Evolutionary conservation across 2,888 invertebrate species (phyloP).

Genomic region (Drosophila vallismaia): DNA sequence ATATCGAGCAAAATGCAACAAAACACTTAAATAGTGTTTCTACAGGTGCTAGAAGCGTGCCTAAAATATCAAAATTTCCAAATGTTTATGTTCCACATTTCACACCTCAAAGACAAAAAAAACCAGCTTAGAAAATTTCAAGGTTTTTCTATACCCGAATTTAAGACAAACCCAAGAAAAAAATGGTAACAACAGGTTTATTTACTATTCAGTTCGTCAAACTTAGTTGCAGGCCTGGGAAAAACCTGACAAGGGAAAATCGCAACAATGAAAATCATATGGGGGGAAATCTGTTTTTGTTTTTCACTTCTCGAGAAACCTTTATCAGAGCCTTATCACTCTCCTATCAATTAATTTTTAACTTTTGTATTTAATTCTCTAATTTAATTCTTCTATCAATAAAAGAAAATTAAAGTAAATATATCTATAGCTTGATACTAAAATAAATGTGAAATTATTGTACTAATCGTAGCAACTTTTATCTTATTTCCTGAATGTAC

Average conservation of each 20-base stretch:
- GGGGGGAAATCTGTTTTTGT: background rate
- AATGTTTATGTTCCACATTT: background rate
- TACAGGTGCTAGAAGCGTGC: constrained; percentile 20
- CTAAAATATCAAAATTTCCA: constrained; percentile 3
- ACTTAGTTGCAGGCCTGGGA: constrained; percentile 12
- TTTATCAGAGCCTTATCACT: constrained; percentile 3
- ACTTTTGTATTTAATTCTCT: no score
- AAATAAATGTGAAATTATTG: background rate
- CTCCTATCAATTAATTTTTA: no score
- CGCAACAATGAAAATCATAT: background rate
- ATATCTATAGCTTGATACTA: background rate
- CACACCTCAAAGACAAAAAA: background rate
- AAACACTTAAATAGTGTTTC: constrained; percentile 11
- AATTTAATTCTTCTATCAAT: background rate
- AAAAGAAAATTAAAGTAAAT: background rate
- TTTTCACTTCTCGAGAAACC: no score
- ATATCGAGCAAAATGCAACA: background rate
- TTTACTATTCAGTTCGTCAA: constrained; percentile 1
- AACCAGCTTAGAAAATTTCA: constrained; percentile 21
- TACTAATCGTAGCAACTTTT: background rate
- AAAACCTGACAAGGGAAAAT: constrained; percentile 22
- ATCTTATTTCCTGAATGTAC: background rate
- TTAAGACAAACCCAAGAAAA: constrained; percentile 7
- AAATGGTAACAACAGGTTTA: constrained; percentile 10
- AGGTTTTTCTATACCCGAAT: constrained; percentile 10